phyloP scores from a whole-genome alignment of 2,888 invertebrate genomes.

The Melinaea menophilus region DNA sequence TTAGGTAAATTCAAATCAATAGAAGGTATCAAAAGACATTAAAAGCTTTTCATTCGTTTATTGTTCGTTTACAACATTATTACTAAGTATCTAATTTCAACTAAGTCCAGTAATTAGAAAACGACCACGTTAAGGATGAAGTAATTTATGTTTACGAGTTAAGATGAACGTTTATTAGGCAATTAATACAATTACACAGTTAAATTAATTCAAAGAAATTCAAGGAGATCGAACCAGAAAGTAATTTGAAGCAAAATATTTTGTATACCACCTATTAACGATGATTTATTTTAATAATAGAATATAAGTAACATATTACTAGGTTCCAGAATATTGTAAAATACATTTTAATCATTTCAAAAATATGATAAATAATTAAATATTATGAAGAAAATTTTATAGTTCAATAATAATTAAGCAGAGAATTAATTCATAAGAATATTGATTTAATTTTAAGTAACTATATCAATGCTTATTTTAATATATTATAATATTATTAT shows the following conservation, averaged over 20 bases:
- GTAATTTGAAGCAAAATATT: neutral
- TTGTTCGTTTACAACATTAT: too few species aligned
- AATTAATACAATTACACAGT: conserved; percentile 3
- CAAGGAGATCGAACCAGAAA: neutral
- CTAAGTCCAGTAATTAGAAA: conserved; percentile 4
- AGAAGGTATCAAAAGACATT: conserved; percentile 1
- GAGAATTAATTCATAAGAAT: too few species aligned
- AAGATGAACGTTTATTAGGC: neutral
- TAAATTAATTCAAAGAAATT: conserved; percentile 2
- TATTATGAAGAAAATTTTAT: too few species aligned
- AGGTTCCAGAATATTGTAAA: too few species aligned
- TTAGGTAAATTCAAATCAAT: neutral
- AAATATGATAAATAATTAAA: too few species aligned
- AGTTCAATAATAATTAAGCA: too few species aligned
- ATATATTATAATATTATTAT: too few species aligned
- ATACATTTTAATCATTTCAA: too few species aligned
- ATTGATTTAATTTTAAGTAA: too few species aligned
- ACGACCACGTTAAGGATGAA: conserved; percentile 4
- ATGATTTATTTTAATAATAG: neutral
- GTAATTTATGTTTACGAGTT: conserved; percentile 7
- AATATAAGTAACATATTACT: too few species aligned
- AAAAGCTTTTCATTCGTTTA: conserved; percentile 2
- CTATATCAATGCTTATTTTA: too few species aligned
- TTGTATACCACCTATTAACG: neutral
- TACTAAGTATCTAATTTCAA: neutral